Percentiles rank a stretch among this genome's conserved stretches.
Conservation (phyloP, 1,140 invertebrate species). For the Aphelenchoides besseyi region DNA sequence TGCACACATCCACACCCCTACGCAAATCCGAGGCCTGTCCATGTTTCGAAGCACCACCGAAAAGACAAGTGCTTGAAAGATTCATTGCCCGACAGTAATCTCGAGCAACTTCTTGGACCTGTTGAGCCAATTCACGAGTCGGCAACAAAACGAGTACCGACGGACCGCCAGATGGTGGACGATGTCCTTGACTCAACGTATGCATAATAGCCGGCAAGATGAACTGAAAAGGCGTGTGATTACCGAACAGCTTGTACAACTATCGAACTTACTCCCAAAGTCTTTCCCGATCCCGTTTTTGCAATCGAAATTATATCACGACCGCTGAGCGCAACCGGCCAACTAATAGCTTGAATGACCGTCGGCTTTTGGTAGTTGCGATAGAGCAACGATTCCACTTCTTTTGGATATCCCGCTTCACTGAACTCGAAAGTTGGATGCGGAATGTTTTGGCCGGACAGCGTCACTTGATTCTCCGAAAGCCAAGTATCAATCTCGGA, state of each 20-base stretch:
- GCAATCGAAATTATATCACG: conserved; percentile 67
- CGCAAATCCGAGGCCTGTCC: conserved; percentile 79
- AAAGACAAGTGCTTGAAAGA: conserved; percentile 85
- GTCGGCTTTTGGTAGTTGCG: conserved; percentile 60
- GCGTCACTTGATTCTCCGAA: conserved; percentile 37
- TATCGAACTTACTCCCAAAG: conserved; percentile 51
- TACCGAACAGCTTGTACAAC: neutral
- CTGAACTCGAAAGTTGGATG: conserved; percentile 55
- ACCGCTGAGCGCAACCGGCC: conserved; percentile 66
- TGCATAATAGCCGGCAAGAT: conserved; percentile 77
- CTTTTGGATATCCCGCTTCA: conserved; percentile 42
- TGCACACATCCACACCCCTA: conserved; percentile 64
- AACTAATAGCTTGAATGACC: conserved; percentile 63
- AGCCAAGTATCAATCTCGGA: conserved; percentile 48
- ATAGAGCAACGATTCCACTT: conserved; percentile 38
- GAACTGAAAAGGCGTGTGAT: conserved; percentile 63
- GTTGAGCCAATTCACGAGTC: conserved; percentile 89
- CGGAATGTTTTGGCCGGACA: conserved; percentile 50
- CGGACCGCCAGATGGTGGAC: conserved; percentile 49
- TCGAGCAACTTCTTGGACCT: conserved; percentile 85
- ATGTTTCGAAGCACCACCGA: conserved; percentile 89
- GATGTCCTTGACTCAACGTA: conserved; percentile 78
- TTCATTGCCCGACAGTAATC: conserved; percentile 82
- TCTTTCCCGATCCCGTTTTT: conserved; percentile 70
- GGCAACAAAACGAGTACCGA: conserved; percentile 77